Evolutionary conservation across 2,888 invertebrate genomes (phyloP).

Genomic region (Temnothorax unifasciatus): DNA sequence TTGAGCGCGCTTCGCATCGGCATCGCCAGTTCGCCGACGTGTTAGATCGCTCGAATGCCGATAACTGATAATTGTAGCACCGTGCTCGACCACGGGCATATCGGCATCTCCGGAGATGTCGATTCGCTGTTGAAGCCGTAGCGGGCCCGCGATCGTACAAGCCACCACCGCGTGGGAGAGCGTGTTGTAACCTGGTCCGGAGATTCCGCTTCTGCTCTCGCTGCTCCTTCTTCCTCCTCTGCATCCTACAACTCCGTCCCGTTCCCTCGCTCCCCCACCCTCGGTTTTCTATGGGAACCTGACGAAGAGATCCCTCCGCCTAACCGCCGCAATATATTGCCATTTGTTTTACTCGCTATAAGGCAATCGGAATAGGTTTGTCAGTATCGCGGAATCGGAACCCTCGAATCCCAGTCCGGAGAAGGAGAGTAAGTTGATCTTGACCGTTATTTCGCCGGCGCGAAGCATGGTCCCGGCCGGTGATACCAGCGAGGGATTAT

Average conservation of each 20-base stretch:
- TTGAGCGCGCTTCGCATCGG: conserved; percentile 30
- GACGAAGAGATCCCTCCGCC: conserved; percentile 70
- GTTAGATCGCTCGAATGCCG: conserved; percentile 49
- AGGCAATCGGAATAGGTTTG: conserved; percentile 82
- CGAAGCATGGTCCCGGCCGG: conserved; percentile 69
- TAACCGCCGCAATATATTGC: conserved; percentile 82
- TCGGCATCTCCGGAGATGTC: conserved; percentile 70
- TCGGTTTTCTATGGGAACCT: conserved; percentile 72
- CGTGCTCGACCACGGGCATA: conserved; percentile 41
- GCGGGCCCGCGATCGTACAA: conserved; percentile 74
- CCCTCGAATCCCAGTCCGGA: conserved; percentile 67
- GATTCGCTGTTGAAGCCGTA: conserved; percentile 75
- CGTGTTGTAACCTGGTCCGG: conserved; percentile 62
- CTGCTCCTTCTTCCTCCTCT: conserved; percentile 44
- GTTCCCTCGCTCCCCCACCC: conserved; percentile 19
- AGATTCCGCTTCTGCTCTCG: conserved; percentile 41
- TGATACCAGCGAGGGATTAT: conserved; percentile 64
- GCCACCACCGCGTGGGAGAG: conserved; percentile 83
- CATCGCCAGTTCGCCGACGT: conserved; percentile 32
- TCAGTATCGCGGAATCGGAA: conserved; percentile 84
- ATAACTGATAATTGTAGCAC: conserved; percentile 59
- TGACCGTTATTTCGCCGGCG: conserved; percentile 75
- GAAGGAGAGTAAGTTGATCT: conserved; percentile 64
- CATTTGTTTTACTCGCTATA: conserved; percentile 84
- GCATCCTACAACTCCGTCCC: conserved; percentile 18